Evolutionary conservation across 2,113 vertebrate genomes (phyloP), one percentile per base, ranked within the genome.

Genomic region (Ceyx cyanopectus): DNA sequence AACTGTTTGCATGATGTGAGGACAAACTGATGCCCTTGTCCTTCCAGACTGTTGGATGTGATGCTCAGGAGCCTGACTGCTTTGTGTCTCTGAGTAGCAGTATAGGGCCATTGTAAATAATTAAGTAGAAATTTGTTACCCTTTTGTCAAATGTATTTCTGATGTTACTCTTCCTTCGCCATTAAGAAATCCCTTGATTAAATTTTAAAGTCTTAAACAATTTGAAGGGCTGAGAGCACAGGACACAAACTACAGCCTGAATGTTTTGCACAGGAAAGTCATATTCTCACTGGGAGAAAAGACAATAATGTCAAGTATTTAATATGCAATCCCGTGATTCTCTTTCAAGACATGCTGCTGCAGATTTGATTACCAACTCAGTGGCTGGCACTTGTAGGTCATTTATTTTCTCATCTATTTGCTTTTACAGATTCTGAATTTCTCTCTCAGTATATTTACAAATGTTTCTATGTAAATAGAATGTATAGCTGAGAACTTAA

Each of bases 121-220:
- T 98, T 98, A 98, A 98, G 97, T 96, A 98, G 97, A 98, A 97
- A 98, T 98, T 97, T 98, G 97, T 98, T 98, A 98, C 97, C 97
- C 97, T 98, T 98, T 98, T 98, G 97, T 98, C 97, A 98, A 98
- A 97, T 98, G 97, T 98, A 97, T 98, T 98, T 98, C 97, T 98
- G 98, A 97, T 98, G 98, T 97, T 98, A 92, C 94, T 97, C 96
- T 98, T 98, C 96, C 97, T 96, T 88, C 17, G 22, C 96, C 98
- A 98, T 98, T 98, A 98, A 98, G 98, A 97, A 98, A 97, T 98
- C 97, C 91, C 98, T 98, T 98, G 98, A 98, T 98, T 98, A 98
- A 98, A 98, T 98, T 98, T 98, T 98, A 98, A 98, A 98, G 97
- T 97, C 98, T 98, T 98, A 98, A 97, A 98, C 98, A 98, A 97